Evolutionary conservation across 2,113 vertebrate genomes (phyloP).

Genomic region (Halichoeres trimaculatus): DNA sequence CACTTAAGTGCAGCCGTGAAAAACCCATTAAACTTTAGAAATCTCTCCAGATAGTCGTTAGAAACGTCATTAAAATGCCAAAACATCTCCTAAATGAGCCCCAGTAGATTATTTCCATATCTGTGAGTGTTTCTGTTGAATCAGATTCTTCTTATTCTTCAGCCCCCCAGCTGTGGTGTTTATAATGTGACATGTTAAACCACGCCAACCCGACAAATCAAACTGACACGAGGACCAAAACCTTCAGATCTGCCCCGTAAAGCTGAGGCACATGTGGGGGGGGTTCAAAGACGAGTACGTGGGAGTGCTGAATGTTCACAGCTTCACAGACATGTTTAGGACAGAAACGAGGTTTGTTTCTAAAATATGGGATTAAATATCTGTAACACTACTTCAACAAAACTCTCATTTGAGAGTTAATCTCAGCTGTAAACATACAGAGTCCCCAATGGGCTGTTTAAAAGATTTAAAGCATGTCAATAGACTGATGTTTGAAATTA

Average conservation of each 20-base stretch:
- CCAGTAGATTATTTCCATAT: not conserved
- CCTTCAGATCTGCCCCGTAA: not conserved
- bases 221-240: not conserved
- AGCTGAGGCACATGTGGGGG: not conserved
- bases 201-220: not conserved
- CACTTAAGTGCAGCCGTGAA: too few relatives aligned
- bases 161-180: conserved; percentile 19
- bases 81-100: not conserved
- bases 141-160: not conserved
- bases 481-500: too few relatives aligned
- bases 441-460: too few relatives aligned
- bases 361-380: too few relatives aligned
- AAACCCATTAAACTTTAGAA: too few relatives aligned
- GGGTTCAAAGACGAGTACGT: too few relatives aligned
- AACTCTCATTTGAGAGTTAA: too few relatives aligned
- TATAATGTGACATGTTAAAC: conserved; percentile 22
- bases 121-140: conserved; percentile 2
- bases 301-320: not conserved
- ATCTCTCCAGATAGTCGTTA: not conserved
- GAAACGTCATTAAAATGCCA: not conserved
- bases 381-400: too few relatives aligned
- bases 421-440: too few relatives aligned
- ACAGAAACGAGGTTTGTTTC: too few relatives aligned
- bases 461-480: too few relatives aligned
- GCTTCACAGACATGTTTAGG: not conserved